Percentiles rank a stretch among this genome's conserved stretches.
These are phyloP conservation scores for Holocentrus rufus DNA, from an alignment of 2,797 vertebrate genomes.

Conservation along the genomic window DNA sequence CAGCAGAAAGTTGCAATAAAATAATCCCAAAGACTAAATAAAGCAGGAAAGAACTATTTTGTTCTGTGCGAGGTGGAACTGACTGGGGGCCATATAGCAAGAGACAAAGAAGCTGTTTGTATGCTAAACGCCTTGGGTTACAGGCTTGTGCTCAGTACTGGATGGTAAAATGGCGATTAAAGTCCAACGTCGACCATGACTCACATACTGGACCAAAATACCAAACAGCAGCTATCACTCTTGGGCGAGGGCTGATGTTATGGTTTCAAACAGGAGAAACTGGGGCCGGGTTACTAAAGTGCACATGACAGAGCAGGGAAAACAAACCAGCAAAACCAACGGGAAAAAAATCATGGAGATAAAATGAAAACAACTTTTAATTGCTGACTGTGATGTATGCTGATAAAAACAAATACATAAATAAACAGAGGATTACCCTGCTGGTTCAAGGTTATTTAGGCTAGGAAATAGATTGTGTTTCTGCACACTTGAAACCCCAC, in stretches of 20 bases:
- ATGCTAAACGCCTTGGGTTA: constrained; percentile 31
- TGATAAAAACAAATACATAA: constrained; percentile 8
- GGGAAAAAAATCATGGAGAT: background rate
- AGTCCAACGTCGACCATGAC: constrained; percentile 20
- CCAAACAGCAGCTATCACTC: constrained; percentile 9
- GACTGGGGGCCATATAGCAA: constrained; percentile 13
- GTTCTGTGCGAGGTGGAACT: constrained; percentile 11
- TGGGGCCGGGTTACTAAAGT: constrained; percentile 52
- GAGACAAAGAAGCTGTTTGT: constrained; percentile 64
- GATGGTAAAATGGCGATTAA: constrained; percentile 54
- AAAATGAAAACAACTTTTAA: background rate
- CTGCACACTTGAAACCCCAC: constrained; percentile 2
- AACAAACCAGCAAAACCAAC: background rate
- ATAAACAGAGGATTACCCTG: background rate
- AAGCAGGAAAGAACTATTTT: constrained; percentile 8
- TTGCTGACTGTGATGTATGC: background rate
- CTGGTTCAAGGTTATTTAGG: too few relatives aligned
- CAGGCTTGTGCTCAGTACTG: constrained; percentile 22
- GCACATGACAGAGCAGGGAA: constrained; percentile 15
- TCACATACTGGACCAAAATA: constrained; percentile 24
- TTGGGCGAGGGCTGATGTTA: constrained; percentile 20
- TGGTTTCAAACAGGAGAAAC: constrained; percentile 14
- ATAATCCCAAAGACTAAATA: constrained; percentile 14
- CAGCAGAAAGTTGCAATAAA: constrained; percentile 16
- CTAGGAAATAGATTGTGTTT: background rate